Evolutionary conservation across 2,797 vertebrate species (phyloP).

Genomic region (Halcyon smyrnensis): DNA sequence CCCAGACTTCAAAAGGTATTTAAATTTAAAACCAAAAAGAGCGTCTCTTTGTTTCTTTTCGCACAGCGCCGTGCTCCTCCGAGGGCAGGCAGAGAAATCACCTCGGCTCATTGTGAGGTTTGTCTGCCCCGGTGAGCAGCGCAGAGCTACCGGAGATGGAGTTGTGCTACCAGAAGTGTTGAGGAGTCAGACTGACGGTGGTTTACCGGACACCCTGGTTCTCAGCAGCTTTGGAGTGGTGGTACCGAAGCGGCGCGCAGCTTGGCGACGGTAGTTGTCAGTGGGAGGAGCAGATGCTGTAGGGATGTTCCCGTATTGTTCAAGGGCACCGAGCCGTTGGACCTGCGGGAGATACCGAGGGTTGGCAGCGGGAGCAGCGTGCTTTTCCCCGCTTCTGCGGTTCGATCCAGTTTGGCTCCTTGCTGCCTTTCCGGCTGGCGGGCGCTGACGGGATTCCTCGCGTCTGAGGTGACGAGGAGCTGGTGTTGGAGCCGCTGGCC

Average conservation of each 20-base stretch:
- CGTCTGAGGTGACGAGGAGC: neutral
- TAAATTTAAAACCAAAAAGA: neutral
- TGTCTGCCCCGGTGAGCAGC: neutral
- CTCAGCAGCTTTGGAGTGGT: accelerated
- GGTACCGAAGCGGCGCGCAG: accelerated
- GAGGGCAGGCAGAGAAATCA: neutral
- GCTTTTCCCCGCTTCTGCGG: accelerated
- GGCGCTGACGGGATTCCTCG: neutral
- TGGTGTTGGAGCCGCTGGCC: neutral
- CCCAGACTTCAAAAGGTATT: neutral
- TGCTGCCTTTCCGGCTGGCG: neutral
- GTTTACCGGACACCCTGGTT: neutral
- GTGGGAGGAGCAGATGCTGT: neutral
- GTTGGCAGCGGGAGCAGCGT: accelerated
- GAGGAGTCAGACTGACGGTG: accelerated
- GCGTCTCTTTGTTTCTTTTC: neutral
- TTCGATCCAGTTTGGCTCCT: neutral
- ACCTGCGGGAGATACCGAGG: neutral
- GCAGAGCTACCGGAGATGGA: accelerated
- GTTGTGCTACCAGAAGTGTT: neutral
- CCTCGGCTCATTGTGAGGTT: neutral
- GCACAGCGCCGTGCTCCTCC: neutral
- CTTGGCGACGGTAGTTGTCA: neutral
- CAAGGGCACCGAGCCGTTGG: neutral
- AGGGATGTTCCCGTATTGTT: accelerated